Conservation (phyloP, 2,797 vertebrate species). For the Morus bassanus region DNA sequence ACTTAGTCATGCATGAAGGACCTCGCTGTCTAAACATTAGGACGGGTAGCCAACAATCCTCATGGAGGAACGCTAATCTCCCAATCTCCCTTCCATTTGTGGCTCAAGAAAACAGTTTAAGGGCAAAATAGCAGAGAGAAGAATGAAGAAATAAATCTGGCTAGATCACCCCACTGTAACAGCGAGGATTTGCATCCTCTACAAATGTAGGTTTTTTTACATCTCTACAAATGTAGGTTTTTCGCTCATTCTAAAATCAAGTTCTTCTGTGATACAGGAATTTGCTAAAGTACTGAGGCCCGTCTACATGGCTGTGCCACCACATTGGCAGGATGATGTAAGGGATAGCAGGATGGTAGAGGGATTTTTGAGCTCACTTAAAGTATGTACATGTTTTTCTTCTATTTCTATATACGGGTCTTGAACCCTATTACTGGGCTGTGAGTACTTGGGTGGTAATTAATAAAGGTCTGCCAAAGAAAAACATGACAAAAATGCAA, state of each 20-base stretch:
- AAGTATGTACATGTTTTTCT: background rate
- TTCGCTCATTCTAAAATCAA: background rate
- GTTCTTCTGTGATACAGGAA: background rate
- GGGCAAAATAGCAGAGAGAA: background rate
- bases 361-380: background rate
- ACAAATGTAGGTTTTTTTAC: background rate
- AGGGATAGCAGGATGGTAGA: background rate
- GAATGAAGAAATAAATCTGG: background rate
- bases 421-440: background rate
- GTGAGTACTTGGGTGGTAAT: background rate
- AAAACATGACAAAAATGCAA: background rate
- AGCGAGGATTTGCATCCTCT: background rate
- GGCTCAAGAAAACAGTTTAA: background rate
- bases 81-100: background rate
- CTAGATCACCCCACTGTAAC: background rate
- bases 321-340: rapidly evolving
- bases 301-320: background rate
- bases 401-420: background rate
- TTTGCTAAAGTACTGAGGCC: background rate
- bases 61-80: background rate
- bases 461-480: background rate
- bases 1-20: background rate
- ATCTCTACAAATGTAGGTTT: background rate
- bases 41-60: background rate
- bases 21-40: background rate